Conservation (phyloP, 2,888 invertebrate genomes). For the Ochropleura leucogaster region DNA sequence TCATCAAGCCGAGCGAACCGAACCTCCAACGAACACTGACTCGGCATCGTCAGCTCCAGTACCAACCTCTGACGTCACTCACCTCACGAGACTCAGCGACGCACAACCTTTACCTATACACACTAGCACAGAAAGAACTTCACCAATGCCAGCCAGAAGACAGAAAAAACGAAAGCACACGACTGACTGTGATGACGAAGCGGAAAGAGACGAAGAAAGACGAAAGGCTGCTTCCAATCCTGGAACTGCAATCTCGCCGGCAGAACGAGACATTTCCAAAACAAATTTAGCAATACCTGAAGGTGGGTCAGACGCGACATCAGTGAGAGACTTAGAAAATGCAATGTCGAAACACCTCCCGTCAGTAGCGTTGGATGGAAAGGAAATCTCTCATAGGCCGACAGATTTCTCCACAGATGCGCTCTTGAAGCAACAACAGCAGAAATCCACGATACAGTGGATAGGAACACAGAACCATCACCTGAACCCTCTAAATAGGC, state of each 20-base stretch:
- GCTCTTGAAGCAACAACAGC: slow-evolving; percentile 94
- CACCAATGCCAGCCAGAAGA: slow-evolving; percentile 92
- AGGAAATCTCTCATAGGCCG: slow-evolving; percentile 92
- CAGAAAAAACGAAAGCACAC: slow-evolving; percentile 88
- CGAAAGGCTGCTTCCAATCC: slow-evolving; percentile 87
- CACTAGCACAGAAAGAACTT: slow-evolving; percentile 85
- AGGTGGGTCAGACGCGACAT: slow-evolving; percentile 88
- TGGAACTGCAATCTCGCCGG: slow-evolving; percentile 82
- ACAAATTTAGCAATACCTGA: slow-evolving; percentile 83
- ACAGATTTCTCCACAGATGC: slow-evolving; percentile 97
- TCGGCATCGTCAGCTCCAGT: slow-evolving; percentile 84
- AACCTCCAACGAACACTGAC: slow-evolving; percentile 84
- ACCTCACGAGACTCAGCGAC: slow-evolving; percentile 85
- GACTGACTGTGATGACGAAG: slow-evolving; percentile 85
- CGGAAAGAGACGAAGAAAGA: slow-evolving; percentile 85
- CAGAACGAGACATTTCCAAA: slow-evolving; percentile 85
- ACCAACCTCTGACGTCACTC: slow-evolving; percentile 85
- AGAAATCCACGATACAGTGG: slow-evolving; percentile 97
- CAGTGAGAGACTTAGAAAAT: slow-evolving; percentile 98
- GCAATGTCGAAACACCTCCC: slow-evolving; percentile 99
- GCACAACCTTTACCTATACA: slow-evolving; percentile 85
- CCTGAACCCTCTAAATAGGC: slow-evolving; percentile 91
- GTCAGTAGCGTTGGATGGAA: slow-evolving; percentile 87
- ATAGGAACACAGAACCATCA: slow-evolving; percentile 95
- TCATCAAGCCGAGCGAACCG: slow-evolving; percentile 83